Base-by-base conservation (phyloP, 1,140 invertebrate genomes). In the Kradibia gibbosae region DNA sequence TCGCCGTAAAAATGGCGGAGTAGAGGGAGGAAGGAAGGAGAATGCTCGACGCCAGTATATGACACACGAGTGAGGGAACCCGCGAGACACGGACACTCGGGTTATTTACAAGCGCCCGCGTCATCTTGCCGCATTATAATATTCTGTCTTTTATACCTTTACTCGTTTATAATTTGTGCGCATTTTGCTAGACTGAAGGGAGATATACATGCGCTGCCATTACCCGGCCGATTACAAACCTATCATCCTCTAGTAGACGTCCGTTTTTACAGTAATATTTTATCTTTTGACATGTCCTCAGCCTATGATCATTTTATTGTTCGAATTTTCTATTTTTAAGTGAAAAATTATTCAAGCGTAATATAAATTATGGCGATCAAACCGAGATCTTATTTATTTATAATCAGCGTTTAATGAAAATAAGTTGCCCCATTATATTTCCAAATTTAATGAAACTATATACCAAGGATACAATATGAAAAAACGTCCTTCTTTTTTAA, bases 1-100 rank as follows among this genome's bases (percentile, higher is more conserved):
- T 85, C 82, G 78, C 83, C 81, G 82, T 87, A 85, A 87, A 87
- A 85, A 78, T 77, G 57, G 67, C 71, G 57, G 80, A 83, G 31
- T 20, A 78, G 67, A 31, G 53, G 76, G 5, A 53, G 17, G 72
- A 70, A 70, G 71, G 78, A 48, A 53, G 55, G 70, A 60, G 72
- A 70, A 50, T 45, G 65, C n/a, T 39, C 45, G 31, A 10, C 15
- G 28, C 53, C 50, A 22, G 36, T 31, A 17, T 36, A 36, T 36
- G 60, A 34, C 20, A 3, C 60, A 8, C 17, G 28, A 25, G 34
- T 22, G 34, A 67, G 62, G 34, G 62, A 62, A 67, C 42, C 48
- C 42, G 48, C 48, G 48, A 34, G 71, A 39, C 28, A 31, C 48
- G 48, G 62, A 67, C 76, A 81, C 79, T 82, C 77, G 79, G 83